Base-by-base conservation (phyloP, 2,113 vertebrate genomes). In the Cyphomyrus discorhynchus region DNA sequence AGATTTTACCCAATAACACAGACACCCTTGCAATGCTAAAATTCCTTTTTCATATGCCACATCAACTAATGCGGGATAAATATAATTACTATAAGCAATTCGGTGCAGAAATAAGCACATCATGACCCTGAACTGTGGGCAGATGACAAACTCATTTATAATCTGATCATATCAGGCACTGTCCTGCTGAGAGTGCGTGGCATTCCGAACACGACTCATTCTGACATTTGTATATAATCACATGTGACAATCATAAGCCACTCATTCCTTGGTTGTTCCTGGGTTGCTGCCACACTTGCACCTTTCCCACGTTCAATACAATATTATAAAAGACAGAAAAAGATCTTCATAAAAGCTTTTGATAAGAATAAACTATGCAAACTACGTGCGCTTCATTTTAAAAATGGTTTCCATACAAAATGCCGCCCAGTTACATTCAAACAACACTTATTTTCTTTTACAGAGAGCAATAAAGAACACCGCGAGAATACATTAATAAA, bases 171-270 rank as follows among this genome's bases (percentile, higher is more conserved):
- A 80, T 70, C 27, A 1, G 62, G 27, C 62, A 70, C 10, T 66
- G 58, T 3, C 24, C 58, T 27, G 24, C 9, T 39, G 31, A 7
- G 74, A 42, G 5, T 19, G 74, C 0, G 5, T 80, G 35, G 35
- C 82, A 84, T 42, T 46, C 39, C 1, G 42, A 47, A 47, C 21
- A n/a, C 82, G 24, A 21, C 45, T 84, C 82, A 84, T 84, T 47
- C 52, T 42, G 42, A 50, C 77, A 58, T 84, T 84, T 85, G 77
- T 89, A 89, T 89, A 58, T 70, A 83, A 85, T 84, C 80, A 46
- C 50, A 17, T 85, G 50, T 85, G 89, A 83, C 88, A 77, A 56
- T 89, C 77, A 89, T 27, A 56, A 89, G 53, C n/a, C 77, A 46
- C 53, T 89, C 49, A 84, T 84, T 82, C 74, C 17, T 82, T 27